These are phyloP conservation scores for Zonitis immaculata DNA, from an alignment of 2,888 invertebrate genomes.

Conservation along the genomic window DNA sequence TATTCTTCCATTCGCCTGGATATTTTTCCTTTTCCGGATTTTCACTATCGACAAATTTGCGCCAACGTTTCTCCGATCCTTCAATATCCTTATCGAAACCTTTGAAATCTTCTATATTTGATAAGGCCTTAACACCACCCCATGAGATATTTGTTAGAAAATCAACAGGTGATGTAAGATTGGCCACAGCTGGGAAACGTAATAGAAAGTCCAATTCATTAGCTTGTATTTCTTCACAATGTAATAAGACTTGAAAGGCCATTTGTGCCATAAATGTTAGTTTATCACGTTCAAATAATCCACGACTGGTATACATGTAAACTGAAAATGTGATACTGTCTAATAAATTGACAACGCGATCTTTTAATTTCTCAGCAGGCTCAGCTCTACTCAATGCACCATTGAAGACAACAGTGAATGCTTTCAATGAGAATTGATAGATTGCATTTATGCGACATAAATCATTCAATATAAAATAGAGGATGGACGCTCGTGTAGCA, in stretches of 20 bases:
- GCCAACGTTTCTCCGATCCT: conserved; percentile 88
- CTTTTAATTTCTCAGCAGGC: conserved; percentile 63
- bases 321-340: conserved; percentile 85
- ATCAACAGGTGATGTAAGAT: conserved; percentile 70
- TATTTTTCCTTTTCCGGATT: conserved; percentile 90
- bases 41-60: conserved; percentile 87
- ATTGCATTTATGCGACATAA: conserved; percentile 89
- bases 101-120: conserved; percentile 72
- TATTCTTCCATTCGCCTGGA: conserved; percentile 95
- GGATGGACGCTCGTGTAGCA: conserved; percentile 78
- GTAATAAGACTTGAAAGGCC: conserved; percentile 60
- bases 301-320: conserved; percentile 83
- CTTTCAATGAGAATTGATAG: conserved; percentile 93
- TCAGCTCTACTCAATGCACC: conserved; percentile 72
- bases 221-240: conserved; percentile 64
- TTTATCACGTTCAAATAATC: conserved; percentile 88
- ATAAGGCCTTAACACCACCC: conserved; percentile 85
- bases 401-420: conserved; percentile 87
- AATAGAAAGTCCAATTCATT: conserved; percentile 82
- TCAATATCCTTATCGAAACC: conserved; percentile 89
- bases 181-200: conserved; percentile 74
- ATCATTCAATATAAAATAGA: conserved; percentile 92
- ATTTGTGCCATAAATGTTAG: conserved; percentile 85
- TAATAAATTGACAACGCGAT: conserved; percentile 70
- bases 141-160: conserved; percentile 77